Evolutionary conservation across 2,888 invertebrate genomes (phyloP), one percentile per base, ranked within the genome.

Genomic region (Scaptomyza flava): DNA sequence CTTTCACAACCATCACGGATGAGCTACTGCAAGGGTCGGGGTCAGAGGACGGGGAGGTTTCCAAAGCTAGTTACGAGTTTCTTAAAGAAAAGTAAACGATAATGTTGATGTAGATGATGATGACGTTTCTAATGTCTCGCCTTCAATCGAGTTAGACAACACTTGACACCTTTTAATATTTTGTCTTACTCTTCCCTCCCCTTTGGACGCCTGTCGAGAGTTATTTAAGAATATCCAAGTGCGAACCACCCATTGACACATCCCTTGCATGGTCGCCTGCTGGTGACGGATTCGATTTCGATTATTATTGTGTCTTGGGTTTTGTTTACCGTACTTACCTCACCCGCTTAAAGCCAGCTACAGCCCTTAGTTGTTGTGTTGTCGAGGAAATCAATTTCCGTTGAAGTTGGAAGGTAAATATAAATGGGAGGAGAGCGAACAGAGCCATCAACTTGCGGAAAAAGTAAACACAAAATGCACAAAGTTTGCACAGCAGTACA

Each of bases 131-230:
- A 68, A 53, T 43, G 62, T 60, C 62, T 50, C 59, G 61, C 33
- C 43, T 63, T 41, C 42, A 70, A 65, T 71, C 50, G 71, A 63
- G 76, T 76, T 68, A 70, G 81, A 74, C 81, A 70, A 61, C 71
- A 79, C 58, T 76, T 85, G 84, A 84, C 87, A 87, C 86, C 84
- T 84, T 82, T 73, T 85, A 87, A 76, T 85, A 72, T 62, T 61
- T 67, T 54, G 51, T 42, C 43, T 31, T 51, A 30, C 33, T 23
- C 64, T 52, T 23, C 47, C 45, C 27, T 45, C 31, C 17, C 45
- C 14, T 27, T 8, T n/a, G 62, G 46, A 31, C 30, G 41, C 48
- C 72, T 53, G 67, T 65, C 64, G 61, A 51, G 47, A 60, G 58
- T 48, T 53, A 47, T 69, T 68, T 69, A 52, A 70, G 67, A 36